phyloP scores from a whole-genome alignment of 2,888 invertebrate genomes.

The Sinohyriopsis cumingii region DNA sequence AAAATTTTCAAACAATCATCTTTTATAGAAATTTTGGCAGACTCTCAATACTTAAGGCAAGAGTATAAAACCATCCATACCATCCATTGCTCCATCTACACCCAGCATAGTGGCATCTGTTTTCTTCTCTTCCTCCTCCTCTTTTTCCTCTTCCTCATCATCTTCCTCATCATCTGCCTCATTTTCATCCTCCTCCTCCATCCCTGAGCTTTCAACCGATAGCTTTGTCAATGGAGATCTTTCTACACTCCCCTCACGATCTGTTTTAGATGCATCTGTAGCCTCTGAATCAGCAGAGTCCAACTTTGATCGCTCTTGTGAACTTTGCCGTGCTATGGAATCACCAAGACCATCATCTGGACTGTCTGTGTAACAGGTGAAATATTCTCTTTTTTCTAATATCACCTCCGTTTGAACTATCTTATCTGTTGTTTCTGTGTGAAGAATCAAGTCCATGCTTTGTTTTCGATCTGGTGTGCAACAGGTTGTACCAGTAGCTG shows the following conservation, averaged over 20 bases:
- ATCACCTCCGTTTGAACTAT: conserved; percentile 45
- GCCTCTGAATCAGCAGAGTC: conserved; percentile 62
- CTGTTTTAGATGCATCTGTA: conserved; percentile 52
- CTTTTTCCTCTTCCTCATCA: conserved; percentile 15
- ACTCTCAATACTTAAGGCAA: no score
- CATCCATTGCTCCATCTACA: no score
- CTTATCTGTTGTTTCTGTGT: conserved; percentile 46
- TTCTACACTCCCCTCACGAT: conserved; percentile 49
- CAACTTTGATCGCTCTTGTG: conserved; percentile 53
- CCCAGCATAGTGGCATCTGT: conserved; percentile 6
- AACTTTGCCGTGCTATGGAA: conserved; percentile 61
- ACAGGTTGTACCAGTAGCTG: conserved; percentile 61
- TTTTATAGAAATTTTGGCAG: no score
- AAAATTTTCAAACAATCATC: no score
- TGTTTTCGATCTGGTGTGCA: conserved; percentile 60
- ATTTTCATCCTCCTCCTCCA: conserved; percentile 46
- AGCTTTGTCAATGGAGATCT: conserved; percentile 67
- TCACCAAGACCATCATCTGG: conserved; percentile 70
- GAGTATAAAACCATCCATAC: no score
- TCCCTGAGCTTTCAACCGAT: conserved; percentile 72
- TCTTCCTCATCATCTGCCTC: conserved; percentile 37
- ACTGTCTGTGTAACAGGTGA: conserved; percentile 55
- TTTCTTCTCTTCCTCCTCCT: conserved; percentile 19
- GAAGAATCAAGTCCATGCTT: conserved; percentile 53
- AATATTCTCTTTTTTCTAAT: conserved; percentile 40